These are phyloP conservation scores for Psylliodes chrysocephalus DNA, from an alignment of 2,888 invertebrate species.

Conservation along the genomic window DNA sequence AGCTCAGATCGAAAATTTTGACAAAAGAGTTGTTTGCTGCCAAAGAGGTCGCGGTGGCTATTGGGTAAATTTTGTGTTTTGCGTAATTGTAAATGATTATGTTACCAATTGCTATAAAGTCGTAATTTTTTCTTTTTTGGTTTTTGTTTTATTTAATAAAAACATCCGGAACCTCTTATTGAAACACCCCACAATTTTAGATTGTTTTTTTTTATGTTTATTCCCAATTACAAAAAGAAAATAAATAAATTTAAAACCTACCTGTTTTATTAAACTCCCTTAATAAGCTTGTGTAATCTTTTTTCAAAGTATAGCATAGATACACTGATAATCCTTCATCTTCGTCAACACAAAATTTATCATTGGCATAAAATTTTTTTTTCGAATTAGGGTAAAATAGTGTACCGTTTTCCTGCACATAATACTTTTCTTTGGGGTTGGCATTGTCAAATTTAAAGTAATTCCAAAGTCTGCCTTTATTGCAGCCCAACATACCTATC, in stretches of 20 bases:
- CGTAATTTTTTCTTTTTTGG: too few species aligned
- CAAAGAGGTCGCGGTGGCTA: too few species aligned
- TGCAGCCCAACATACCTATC: constrained; percentile 35
- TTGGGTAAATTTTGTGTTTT: too few species aligned
- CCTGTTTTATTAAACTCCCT: constrained; percentile 1
- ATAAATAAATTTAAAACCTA: neutral
- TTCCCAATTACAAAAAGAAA: too few species aligned
- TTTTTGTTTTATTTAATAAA: too few species aligned
- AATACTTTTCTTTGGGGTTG: constrained; percentile 43
- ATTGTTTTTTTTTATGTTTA: too few species aligned
- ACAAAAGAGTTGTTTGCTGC: too few species aligned
- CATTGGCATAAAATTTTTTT: constrained; percentile 37
- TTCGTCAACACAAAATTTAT: constrained; percentile 46
- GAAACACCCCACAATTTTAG: too few species aligned
- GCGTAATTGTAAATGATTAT: too few species aligned
- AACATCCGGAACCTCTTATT: too few species aligned
- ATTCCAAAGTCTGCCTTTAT: constrained; percentile 10
- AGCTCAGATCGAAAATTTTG: too few species aligned
- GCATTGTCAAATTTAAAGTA: constrained; percentile 37
- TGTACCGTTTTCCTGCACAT: constrained; percentile 48
- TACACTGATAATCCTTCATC: constrained; percentile 42
- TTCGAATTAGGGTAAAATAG: constrained; percentile 42
- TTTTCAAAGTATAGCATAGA: constrained; percentile 38
- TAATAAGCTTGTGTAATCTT: neutral
- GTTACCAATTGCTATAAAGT: too few species aligned